Evolutionary conservation across 53 echinoderm and acorn worm species (phyloP).

Genomic region (Antedon mediterranea): DNA sequence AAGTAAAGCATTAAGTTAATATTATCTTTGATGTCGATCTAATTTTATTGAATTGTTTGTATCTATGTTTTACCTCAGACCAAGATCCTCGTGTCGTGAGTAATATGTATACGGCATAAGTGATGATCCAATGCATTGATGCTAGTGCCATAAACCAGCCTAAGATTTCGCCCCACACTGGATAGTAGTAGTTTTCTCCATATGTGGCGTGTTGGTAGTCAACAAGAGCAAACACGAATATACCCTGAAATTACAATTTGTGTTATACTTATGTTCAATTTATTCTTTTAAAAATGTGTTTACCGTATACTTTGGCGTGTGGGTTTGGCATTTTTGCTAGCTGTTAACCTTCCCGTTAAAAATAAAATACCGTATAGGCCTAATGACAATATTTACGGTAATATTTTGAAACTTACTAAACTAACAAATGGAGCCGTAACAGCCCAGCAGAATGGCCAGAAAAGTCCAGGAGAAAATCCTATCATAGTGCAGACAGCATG

Average conservation of each 20-base stretch:
- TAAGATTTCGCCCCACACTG: conserved; percentile 48
- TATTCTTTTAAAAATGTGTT: no score
- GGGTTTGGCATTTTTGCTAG: no score
- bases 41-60: no score
- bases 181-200: conserved; percentile 53
- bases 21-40: no score
- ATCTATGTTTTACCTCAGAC: conserved; percentile 20
- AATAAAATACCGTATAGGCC: no score
- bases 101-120: conserved; percentile 43
- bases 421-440: conserved; percentile 51
- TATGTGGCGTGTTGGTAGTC: conserved; percentile 58
- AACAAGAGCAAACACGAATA: conserved; percentile 57
- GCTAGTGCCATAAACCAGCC: conserved; percentile 59
- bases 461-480: conserved; percentile 75
- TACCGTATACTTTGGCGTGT: no score
- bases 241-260: conserved; percentile 28
- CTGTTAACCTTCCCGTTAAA: no score
- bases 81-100: conserved; percentile 46
- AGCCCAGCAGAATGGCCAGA: conserved; percentile 77
- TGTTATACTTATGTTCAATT: neutral
- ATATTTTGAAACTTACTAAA: conserved; percentile 42
- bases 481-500: conserved; percentile 44
- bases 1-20: no score
- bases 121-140: conserved; percentile 57
- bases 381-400: neutral